Evolutionary conservation across 1,140 invertebrate species (phyloP).

Genomic region (Halesus radiatus): DNA sequence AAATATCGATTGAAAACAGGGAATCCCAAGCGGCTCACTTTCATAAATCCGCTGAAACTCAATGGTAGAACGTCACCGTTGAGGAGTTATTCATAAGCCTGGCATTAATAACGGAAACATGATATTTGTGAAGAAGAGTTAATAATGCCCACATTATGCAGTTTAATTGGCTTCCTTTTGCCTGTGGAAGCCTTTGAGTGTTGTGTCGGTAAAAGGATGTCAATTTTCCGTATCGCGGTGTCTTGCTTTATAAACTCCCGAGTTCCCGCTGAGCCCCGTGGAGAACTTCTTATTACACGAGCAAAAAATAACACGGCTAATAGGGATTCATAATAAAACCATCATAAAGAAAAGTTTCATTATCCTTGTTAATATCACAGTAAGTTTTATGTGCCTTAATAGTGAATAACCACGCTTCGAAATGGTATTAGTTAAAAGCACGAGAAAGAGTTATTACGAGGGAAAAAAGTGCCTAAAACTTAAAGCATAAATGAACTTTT

Average conservation of each 20-base stretch:
- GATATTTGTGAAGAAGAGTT: slow-evolving; percentile 14
- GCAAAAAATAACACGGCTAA: background rate
- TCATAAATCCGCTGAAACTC: background rate
- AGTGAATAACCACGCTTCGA: background rate
- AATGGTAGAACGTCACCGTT: background rate
- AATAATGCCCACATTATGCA: background rate
- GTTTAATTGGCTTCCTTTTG: slow-evolving; percentile 32
- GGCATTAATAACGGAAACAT: slow-evolving; percentile 7
- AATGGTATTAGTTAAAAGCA: slow-evolving; percentile 9
- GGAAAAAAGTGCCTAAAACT: slow-evolving; percentile 23
- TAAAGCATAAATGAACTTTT: slow-evolving; percentile 43
- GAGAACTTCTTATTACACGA: background rate
- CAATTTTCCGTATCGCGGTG: background rate
- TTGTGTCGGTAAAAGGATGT: slow-evolving; percentile 1
- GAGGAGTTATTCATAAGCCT: background rate
- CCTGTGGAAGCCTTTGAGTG: slow-evolving; percentile 19
- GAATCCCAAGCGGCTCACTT: no score
- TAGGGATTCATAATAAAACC: background rate
- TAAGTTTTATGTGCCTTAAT: background rate
- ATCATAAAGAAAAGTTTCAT: background rate
- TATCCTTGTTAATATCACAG: background rate
- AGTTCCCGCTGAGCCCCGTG: background rate
- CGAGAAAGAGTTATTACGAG: slow-evolving; percentile 10
- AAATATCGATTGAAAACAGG: no score
- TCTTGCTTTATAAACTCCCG: background rate